Percentiles rank a stretch among this genome's conserved stretches.
These are phyloP conservation scores for Trissolcus basalis DNA, from an alignment of 1,140 invertebrate species.

Conservation along the genomic window DNA sequence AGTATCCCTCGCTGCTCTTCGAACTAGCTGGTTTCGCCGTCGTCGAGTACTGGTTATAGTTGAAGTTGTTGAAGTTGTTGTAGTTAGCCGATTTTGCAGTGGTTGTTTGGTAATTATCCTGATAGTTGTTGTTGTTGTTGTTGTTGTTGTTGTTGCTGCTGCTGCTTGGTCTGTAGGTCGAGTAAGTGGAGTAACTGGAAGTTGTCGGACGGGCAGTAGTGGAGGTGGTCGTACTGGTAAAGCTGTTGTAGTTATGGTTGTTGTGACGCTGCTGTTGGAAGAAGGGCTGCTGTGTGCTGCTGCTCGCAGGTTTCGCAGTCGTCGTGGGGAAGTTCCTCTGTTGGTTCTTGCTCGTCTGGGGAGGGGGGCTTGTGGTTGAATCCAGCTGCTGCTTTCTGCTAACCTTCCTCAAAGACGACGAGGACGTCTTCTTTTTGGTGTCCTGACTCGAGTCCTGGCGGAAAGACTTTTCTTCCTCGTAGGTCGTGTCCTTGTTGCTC, in stretches of 20 bases:
- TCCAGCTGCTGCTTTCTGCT: slow-evolving; percentile 69
- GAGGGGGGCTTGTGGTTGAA: slow-evolving; percentile 57
- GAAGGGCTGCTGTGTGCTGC: slow-evolving; percentile 33
- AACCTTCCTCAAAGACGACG: slow-evolving; percentile 66
- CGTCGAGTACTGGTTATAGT: slow-evolving; percentile 60
- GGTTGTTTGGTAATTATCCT: slow-evolving; percentile 65
- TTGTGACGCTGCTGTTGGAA: slow-evolving; percentile 59
- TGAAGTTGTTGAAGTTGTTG: slow-evolving; percentile 60
- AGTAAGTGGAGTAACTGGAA: slow-evolving; percentile 52
- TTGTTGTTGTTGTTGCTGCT: too few relatives aligned
- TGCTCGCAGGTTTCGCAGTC: slow-evolving; percentile 34
- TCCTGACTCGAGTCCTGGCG: slow-evolving; percentile 68
- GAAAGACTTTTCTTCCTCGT: slow-evolving; percentile 76
- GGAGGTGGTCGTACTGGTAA: slow-evolving; percentile 57
- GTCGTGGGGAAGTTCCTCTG: slow-evolving; percentile 58
- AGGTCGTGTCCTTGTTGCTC: slow-evolving; percentile 79
- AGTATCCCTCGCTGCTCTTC: slow-evolving; percentile 56
- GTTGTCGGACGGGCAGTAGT: slow-evolving; percentile 35
- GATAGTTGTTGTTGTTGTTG: slow-evolving; percentile 63
- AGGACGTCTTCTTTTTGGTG: slow-evolving; percentile 66
- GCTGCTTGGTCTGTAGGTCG: slow-evolving; percentile 64
- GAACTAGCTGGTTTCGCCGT: slow-evolving; percentile 46
- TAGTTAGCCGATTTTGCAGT: slow-evolving; percentile 56
- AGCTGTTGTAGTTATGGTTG: slow-evolving; percentile 61
- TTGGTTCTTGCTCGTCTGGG: slow-evolving; percentile 57